Base-by-base conservation (phyloP, 2,888 invertebrate genomes). In the Aradus depressus region DNA sequence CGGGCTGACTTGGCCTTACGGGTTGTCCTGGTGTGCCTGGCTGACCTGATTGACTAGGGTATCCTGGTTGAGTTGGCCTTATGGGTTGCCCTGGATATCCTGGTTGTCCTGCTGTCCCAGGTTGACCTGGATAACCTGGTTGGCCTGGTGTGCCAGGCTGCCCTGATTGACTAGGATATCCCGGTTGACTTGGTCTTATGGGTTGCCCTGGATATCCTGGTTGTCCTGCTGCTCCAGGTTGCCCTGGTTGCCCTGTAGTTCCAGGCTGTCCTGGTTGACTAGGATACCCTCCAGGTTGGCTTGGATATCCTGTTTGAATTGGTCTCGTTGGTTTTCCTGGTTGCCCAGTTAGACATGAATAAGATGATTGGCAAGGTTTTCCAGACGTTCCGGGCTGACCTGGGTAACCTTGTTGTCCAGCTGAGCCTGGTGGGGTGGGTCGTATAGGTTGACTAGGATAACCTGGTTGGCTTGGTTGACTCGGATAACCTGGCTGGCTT, bases 141-240 rank as follows among this genome's bases (percentile, higher is more conserved):
- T 57, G 59, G 12, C 62, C 62, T 32, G 65, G 66, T 12, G 41
- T 19, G 23, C 54, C 51, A 10, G 57, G 52, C n/a, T 21, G 22
- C 18, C 21, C 25, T 4, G 51, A 59, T 10, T 44, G 18, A 18
- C 52, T 49, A 4, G 69, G 68, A 12, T 67, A 66, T 44, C 56
- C 62, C 10, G 63, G 59, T 2, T 59, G 48, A 1, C 63, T 61
- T 19, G 58, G 50, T 4, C 8, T n/a, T 31, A 52, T 56, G 21
- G 58, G 54, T 19, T 44, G 37, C 25, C 64, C 59, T 3, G 63
- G 62, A 6, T 63, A 61, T 19, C 51, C 53, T 39, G 44, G 50
- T 60, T 31, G 62, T 3, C 60, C 58, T 4, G 60, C 62, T 18
- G 55, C 60, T 32, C 59, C 63, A 70, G 61, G 74, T 62, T 1